These are phyloP conservation scores for Heliconius himera DNA, from an alignment of 1,140 invertebrate genomes.

Conservation along the genomic window DNA sequence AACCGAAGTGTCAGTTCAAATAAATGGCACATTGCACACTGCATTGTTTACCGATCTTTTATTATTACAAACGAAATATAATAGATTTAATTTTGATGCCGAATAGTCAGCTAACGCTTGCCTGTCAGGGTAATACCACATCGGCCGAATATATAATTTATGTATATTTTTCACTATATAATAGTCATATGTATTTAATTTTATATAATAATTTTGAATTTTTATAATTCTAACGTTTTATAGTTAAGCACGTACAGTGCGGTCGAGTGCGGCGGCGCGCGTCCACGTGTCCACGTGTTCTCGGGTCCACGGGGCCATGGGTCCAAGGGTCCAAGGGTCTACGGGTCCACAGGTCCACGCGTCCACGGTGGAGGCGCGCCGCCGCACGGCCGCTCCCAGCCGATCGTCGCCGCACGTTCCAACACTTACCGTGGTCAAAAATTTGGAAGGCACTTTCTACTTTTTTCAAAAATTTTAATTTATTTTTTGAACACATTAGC, in stretches of 20 bases:
- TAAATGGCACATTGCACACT: constrained; percentile 76
- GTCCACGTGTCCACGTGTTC: background rate
- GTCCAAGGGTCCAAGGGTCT: background rate
- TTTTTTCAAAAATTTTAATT: constrained; percentile 77
- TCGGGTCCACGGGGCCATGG: constrained; percentile 9
- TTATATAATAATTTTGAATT: constrained; percentile 81
- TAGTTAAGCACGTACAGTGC: constrained; percentile 71
- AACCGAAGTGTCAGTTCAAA: constrained; percentile 66
- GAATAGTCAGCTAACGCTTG: constrained; percentile 76
- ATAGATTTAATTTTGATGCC: constrained; percentile 77
- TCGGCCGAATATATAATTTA: constrained; percentile 80
- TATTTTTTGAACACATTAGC: constrained; percentile 81
- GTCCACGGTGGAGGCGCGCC: constrained; percentile 31
- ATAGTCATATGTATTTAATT: constrained; percentile 79
- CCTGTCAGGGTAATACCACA: constrained; percentile 79
- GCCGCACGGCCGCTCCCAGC: constrained; percentile 51
- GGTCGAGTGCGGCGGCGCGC: constrained; percentile 44
- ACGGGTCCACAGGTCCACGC: background rate
- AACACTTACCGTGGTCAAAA: constrained; percentile 80
- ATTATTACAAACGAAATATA: constrained; percentile 50
- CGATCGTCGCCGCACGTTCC: constrained; percentile 72
- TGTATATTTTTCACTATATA: constrained; percentile 80
- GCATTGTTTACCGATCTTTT: constrained; percentile 64
- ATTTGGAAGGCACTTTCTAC: constrained; percentile 82
- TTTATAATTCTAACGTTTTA: constrained; percentile 77